Base-by-base conservation (phyloP, 2,797 vertebrate genomes). In the Alexandromys oeconomus region DNA sequence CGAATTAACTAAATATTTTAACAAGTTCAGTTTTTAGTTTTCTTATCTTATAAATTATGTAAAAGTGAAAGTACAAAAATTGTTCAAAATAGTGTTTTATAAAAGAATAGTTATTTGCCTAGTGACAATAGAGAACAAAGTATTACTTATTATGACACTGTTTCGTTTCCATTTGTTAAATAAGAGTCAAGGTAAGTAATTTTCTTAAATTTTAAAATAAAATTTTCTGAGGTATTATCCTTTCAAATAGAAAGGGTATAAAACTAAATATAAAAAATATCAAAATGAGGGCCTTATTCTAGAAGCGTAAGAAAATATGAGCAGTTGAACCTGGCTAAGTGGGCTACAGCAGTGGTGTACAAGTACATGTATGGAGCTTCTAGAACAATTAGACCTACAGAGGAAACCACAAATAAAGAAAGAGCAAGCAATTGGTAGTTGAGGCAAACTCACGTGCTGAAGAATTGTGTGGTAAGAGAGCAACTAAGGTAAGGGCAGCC, bases 161-260 rank as follows among this genome's bases (percentile, higher is more conserved):
- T 63, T 89, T 73, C 76, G 19, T 94, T 89, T 87, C n/a, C 77
- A 80, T 46, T 88, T 94, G 40, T 10, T 91, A 34, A 80, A 74
- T 86, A 40, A 31, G 15, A 82, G 57, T 91, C 2, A 37, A 81
- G 46, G 34, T 61, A 74, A 74, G 37, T 65, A 54, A 84, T 71
- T 61, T 87, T 34, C 31, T 23, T 21, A 63, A 87, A 19, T 48
- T 63, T 87, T 43, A 10, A 84, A 84, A 46, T 84, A 34, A 84
- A 86, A 86, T 54, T 57, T 9, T 78, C 17, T 65, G 57, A 82
- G 2, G 11, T 46, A 15, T 67, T 82, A 37, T 59, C n/a, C 27
- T 79, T 51, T 77, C 78, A 74, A 40, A 23, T 29, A 19, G n/a
- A 8, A 54, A 11, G 34, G 3, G 37, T n/a, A 6, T 93, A 82